Percentiles rank a stretch among this genome's conserved stretches.
These are phyloP conservation scores for Drosophila nannoptera DNA, from an alignment of 1,140 invertebrate species.

Conservation along the genomic window DNA sequence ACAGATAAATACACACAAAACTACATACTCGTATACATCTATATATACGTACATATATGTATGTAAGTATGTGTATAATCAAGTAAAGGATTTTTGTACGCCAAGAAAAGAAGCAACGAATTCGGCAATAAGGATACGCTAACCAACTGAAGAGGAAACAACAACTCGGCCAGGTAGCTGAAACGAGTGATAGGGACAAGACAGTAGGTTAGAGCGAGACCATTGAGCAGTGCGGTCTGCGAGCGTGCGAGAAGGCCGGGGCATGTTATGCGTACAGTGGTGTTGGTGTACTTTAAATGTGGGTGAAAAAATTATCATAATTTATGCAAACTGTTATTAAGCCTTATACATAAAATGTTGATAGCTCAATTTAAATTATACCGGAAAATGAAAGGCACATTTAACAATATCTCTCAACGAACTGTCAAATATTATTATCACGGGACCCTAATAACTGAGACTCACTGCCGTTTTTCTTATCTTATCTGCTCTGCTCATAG, in stretches of 20 bases:
- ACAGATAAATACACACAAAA: conserved; percentile 37
- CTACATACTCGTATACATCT: conserved; percentile 24
- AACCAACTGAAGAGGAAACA: conserved; percentile 55
- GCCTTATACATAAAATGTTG: conserved; percentile 35
- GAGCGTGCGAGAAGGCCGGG: conserved; percentile 4
- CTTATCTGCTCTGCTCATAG: conserved; percentile 10
- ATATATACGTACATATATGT: background rate
- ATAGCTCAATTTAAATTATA: conserved; percentile 51
- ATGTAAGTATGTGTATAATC: background rate
- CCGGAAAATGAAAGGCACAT: conserved; percentile 6
- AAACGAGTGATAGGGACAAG: conserved; percentile 16
- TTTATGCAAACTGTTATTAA: conserved; percentile 51
- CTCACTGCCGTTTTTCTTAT: conserved; percentile 8
- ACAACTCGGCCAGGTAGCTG: conserved; percentile 15
- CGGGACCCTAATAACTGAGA: conserved; percentile 10
- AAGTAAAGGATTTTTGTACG: conserved; percentile 56
- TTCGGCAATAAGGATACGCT: conserved; percentile 64
- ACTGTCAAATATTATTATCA: background rate
- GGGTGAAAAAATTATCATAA: conserved; percentile 46
- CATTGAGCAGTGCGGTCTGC: background rate
- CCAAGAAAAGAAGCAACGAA: conserved; percentile 56
- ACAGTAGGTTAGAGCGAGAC: conserved; percentile 19
- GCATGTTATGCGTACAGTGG: conserved; percentile 41
- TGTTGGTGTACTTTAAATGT: conserved; percentile 44
- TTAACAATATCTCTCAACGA: too few species aligned